phyloP scores from a whole-genome alignment of 2,797 vertebrate species.

The Microctenopoma steveboyesi region DNA sequence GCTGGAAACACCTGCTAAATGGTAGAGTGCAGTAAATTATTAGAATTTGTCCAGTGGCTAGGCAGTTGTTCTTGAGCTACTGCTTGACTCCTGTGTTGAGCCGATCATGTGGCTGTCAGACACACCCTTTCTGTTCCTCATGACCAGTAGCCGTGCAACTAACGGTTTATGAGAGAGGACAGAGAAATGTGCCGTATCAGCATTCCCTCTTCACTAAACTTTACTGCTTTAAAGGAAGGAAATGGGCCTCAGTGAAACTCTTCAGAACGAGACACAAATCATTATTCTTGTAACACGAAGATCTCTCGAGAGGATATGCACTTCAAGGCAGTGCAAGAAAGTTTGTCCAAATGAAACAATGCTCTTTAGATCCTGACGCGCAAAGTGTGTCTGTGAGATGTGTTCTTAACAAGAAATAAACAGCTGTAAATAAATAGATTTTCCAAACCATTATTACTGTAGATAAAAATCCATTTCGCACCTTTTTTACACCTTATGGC shows the following conservation, averaged over 20 bases:
- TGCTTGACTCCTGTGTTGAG: slow-evolving; percentile 49
- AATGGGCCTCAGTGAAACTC: slow-evolving; percentile 53
- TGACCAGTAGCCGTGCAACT: slow-evolving; percentile 57
- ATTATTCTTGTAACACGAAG: slow-evolving; percentile 27
- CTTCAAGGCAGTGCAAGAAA: background rate
- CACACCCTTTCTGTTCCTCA: slow-evolving; percentile 57
- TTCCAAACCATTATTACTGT: background rate
- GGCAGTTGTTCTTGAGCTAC: slow-evolving; percentile 25
- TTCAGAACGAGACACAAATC: slow-evolving; percentile 38
- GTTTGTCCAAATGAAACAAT: background rate
- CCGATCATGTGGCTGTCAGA: slow-evolving; percentile 68
- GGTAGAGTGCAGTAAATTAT: background rate
- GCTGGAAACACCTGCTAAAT: background rate
- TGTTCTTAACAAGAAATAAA: background rate
- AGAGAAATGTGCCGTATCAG: slow-evolving; percentile 75
- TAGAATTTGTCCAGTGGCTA: background rate
- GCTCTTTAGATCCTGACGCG: too few species aligned
- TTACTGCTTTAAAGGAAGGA: slow-evolving; percentile 78
- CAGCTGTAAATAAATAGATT: background rate
- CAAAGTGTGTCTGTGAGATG: background rate
- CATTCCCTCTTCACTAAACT: slow-evolving; percentile 73
- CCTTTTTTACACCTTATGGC: background rate
- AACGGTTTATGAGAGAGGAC: slow-evolving; percentile 66
- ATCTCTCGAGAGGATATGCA: too few species aligned
- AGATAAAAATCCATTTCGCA: background rate